Base-by-base conservation (phyloP, 2,113 vertebrate genomes). In the Arvicanthis niloticus region DNA sequence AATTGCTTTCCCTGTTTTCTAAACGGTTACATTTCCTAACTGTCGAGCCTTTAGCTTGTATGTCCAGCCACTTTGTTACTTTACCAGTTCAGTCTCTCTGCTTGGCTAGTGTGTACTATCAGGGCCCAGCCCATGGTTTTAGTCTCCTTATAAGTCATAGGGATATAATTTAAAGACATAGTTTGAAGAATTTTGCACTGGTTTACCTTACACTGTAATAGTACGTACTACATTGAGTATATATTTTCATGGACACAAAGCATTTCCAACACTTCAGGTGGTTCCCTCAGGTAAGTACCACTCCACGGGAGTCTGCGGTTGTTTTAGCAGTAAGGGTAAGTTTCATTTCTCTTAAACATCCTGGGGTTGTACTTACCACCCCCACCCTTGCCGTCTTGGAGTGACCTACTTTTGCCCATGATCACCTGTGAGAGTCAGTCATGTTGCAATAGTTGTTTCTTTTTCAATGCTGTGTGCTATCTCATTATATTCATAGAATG, bases 381-480 rank as follows among this genome's bases (percentile, higher is more conserved):
- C 60, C 60, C 22, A 2, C 60, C 5, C 40, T 7, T 56, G 1
- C 37, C 37, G 45, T 70, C 68, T 77, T 42, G 15, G 53, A 34
- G 62, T 31, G 68, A 16, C 76, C 34, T 88, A 24, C 31, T 85
- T 91, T 97, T 81, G 81, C 13, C 53, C 24, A 45, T 60, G 88
- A 58, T 34, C 78, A 8, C 67, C 45, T 72, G 24, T 95, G 85
- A 88, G 58, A 85, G 51, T 93, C 77, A 65, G 58, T 48, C 67
- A 76, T 53, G 5, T 45, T 58, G 6, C 24, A 51, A 22, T 53
- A 82, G 58, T 24, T 31, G 2, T 10, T 51, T 89, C 67, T 95
- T 96, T 84, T 90, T 91, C 77, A 92, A 2, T 75, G 80, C 88
- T 67, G n/a, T 87, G 22, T 84, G 84, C 40, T 93, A 68, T 48